These are phyloP conservation scores for Vespertilio murinus DNA, from an alignment of 2,797 vertebrate genomes.

Conservation along the genomic window DNA sequence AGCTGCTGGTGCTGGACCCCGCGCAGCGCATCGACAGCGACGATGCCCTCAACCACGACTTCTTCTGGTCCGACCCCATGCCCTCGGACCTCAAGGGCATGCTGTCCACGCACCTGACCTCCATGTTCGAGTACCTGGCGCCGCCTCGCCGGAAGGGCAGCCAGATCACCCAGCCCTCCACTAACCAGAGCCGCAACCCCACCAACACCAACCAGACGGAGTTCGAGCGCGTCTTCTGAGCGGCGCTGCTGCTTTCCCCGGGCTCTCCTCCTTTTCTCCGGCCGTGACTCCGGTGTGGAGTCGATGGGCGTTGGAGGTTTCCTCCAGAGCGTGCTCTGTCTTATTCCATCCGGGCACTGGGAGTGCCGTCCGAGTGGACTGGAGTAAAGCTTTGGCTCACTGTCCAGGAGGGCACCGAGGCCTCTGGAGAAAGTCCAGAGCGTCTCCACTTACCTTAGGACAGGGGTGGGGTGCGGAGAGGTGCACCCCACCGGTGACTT, in stretches of 20 bases:
- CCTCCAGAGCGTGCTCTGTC: conserved; percentile 21
- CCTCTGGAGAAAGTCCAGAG: not conserved
- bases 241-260: rapidly evolving
- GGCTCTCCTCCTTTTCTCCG: not conserved
- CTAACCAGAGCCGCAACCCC: conserved; percentile 96
- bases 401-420: not conserved
- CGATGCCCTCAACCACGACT: conserved; percentile 96
- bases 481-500: not conserved
- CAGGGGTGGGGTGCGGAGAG: not conserved
- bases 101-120: conserved; percentile 98
- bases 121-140: conserved; percentile 99
- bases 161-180: conserved; percentile 95
- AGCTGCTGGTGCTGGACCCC: conserved; percentile 94
- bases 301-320: not conserved
- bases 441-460: not conserved
- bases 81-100: conserved; percentile 98
- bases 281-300: conserved; percentile 27
- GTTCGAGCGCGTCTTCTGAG: conserved; percentile 94
- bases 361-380: not conserved
- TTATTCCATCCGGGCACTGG: not conserved
- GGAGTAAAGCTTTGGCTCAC: not conserved
- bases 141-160: conserved; percentile 92
- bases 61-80: conserved; percentile 99
- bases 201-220: conserved; percentile 96
- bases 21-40: conserved; percentile 95